phyloP scores from a whole-genome alignment of 2,113 vertebrate species.

The Pitta sordida region DNA sequence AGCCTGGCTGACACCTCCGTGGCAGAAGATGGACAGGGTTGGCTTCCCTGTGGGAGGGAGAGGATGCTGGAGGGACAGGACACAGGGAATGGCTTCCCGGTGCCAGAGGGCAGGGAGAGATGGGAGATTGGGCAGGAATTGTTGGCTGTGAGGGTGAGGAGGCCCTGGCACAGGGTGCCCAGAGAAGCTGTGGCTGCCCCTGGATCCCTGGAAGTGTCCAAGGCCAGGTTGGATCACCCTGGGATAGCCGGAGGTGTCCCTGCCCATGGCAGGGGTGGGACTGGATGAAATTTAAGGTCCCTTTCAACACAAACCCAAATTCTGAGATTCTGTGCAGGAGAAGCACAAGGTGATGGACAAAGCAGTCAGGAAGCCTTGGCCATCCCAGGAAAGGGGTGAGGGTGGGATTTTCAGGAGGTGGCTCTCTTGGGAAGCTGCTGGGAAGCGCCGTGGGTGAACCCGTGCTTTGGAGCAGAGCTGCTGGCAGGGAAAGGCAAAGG shows the following conservation, averaged over 20 bases:
- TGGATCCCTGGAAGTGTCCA: not conserved
- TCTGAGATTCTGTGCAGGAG: not conserved
- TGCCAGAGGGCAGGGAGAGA: not conserved
- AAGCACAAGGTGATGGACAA: not conserved
- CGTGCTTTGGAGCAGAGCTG: not conserved
- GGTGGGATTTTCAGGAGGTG: rapidly evolving
- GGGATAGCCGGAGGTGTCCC: rapidly evolving
- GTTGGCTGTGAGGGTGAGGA: rapidly evolving
- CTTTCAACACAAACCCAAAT: rapidly evolving
- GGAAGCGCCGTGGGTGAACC: not conserved
- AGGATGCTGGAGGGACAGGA: not conserved
- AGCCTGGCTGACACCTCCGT: not conserved
- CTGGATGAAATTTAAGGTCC: not conserved
- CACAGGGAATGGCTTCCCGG: not conserved
- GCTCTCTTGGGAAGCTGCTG: not conserved
- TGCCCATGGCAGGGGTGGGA: not conserved
- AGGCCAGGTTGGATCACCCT: not conserved
- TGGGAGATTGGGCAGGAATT: not conserved
- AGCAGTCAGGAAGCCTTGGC: not conserved
- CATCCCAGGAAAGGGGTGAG: rapidly evolving
- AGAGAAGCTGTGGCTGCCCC: not conserved
- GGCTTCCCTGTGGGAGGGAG: not conserved
- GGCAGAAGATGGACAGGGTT: not conserved
- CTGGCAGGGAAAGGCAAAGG: not conserved
- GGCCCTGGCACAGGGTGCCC: not conserved